phyloP scores from a whole-genome alignment of 2,113 vertebrate genomes.

The Bufo bufo region DNA sequence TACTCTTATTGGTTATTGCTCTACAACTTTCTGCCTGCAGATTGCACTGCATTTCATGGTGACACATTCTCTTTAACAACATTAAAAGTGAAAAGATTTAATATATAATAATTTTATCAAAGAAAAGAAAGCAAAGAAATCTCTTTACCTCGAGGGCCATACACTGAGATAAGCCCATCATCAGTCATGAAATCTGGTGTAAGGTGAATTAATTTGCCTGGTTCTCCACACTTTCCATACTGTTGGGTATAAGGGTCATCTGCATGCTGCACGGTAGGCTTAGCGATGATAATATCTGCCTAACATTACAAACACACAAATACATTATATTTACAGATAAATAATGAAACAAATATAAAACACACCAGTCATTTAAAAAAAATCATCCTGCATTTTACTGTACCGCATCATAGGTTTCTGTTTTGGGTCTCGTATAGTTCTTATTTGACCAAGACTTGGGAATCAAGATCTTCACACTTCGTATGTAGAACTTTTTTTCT shows the following conservation, averaged over 20 bases:
- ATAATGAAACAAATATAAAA: no score
- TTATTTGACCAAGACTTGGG: conserved; percentile 68
- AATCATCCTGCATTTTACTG: conserved; percentile 8
- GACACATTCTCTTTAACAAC: no score
- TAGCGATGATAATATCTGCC: no score
- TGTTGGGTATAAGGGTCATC: no score
- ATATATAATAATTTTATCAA: neutral
- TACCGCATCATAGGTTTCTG: conserved; percentile 74
- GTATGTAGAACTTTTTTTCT: conserved; percentile 69
- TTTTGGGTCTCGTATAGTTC: conserved; percentile 64
- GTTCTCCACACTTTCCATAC: conserved; percentile 67
- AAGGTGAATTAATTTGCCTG: conserved; percentile 69
- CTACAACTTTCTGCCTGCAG: no score
- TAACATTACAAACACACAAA: no score
- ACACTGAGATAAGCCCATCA: conserved; percentile 60
- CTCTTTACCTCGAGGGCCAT: conserved; percentile 68
- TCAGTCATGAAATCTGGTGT: conserved; percentile 69
- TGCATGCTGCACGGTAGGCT: no score
- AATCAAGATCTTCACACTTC: conserved; percentile 72
- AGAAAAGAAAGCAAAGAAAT: neutral
- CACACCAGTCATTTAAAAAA: no score
- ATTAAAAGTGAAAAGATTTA: neutral
- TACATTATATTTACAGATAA: no score
- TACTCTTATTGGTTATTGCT: no score
- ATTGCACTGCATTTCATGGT: no score